Evolutionary conservation across 2,888 invertebrate genomes (phyloP).

Genomic region (Malacosoma neustria): DNA sequence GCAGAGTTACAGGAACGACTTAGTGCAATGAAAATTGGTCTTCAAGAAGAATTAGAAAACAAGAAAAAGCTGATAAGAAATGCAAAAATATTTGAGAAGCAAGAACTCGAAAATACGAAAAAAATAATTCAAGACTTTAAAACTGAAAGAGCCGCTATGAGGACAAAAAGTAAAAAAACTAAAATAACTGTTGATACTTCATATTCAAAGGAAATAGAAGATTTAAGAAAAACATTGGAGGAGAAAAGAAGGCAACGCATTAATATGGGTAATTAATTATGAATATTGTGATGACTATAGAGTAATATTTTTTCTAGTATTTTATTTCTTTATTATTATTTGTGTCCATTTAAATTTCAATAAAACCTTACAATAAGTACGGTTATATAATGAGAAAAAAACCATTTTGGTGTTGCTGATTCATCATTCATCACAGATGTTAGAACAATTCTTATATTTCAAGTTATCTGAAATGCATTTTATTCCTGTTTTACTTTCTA

Average conservation of each 20-base stretch:
- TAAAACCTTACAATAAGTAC: too few species aligned
- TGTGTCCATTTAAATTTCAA: too few species aligned
- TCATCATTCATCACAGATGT: too few species aligned
- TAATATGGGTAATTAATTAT: conserved; percentile 18
- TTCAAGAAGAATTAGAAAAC: conserved; percentile 67
- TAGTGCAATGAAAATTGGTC: conserved; percentile 54
- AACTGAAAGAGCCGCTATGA: conserved; percentile 34
- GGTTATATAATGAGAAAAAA: too few species aligned
- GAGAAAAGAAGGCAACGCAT: conserved; percentile 57
- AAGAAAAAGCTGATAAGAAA: conserved; percentile 58
- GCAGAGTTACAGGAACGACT: conserved; percentile 76
- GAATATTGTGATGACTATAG: too few species aligned
- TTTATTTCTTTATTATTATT: too few species aligned
- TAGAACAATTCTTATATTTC: too few species aligned
- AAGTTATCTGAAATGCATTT: too few species aligned
- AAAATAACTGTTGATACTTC: conserved; percentile 17
- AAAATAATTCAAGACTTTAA: conserved; percentile 49
- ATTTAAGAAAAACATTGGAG: conserved; percentile 60
- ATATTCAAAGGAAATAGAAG: conserved; percentile 52
- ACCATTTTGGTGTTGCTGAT: too few species aligned
- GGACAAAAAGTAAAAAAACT: conserved; percentile 37
- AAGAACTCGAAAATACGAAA: conserved; percentile 61
- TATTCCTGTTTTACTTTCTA: too few species aligned
- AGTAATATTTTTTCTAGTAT: too few species aligned
- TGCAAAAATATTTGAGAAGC: conserved; percentile 53